Conservation (phyloP, 2,113 vertebrate genomes). For the Noctilio leporinus region DNA sequence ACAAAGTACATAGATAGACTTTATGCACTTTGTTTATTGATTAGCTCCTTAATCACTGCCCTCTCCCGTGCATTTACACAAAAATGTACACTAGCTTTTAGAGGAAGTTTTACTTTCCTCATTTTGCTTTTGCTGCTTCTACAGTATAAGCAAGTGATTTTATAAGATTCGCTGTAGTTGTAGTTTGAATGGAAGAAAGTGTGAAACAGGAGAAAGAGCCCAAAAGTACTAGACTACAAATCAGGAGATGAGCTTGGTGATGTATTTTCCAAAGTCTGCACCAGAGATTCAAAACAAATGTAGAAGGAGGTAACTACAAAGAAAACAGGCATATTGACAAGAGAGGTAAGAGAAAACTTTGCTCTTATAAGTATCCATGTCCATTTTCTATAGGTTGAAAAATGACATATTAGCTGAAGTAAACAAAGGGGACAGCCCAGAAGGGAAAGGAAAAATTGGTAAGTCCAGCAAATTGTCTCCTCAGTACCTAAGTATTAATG, state of each 20-base stretch:
- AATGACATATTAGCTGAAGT: background rate
- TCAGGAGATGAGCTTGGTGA: background rate
- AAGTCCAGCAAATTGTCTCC: slow-evolving; percentile 3
- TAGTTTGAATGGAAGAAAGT: background rate
- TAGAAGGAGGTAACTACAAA: background rate
- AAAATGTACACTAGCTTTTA: background rate
- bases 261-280: slow-evolving; percentile 1
- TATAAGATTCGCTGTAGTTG: background rate
- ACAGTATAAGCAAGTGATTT: background rate
- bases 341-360: background rate
- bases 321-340: background rate
- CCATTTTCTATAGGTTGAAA: slow-evolving; percentile 23
- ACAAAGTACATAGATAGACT: background rate
- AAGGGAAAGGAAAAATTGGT: slow-evolving; percentile 23
- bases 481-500: background rate
- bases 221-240: background rate
- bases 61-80: background rate
- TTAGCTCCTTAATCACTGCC: background rate
- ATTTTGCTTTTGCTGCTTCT: background rate
- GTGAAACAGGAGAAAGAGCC: background rate
- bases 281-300: background rate
- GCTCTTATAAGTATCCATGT: background rate
- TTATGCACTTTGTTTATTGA: background rate
- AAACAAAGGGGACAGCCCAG: background rate
- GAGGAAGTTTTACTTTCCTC: background rate